These are phyloP conservation scores for Cheumatopsyche charites DNA, from an alignment of 1,140 invertebrate species.

Conservation along the genomic window DNA sequence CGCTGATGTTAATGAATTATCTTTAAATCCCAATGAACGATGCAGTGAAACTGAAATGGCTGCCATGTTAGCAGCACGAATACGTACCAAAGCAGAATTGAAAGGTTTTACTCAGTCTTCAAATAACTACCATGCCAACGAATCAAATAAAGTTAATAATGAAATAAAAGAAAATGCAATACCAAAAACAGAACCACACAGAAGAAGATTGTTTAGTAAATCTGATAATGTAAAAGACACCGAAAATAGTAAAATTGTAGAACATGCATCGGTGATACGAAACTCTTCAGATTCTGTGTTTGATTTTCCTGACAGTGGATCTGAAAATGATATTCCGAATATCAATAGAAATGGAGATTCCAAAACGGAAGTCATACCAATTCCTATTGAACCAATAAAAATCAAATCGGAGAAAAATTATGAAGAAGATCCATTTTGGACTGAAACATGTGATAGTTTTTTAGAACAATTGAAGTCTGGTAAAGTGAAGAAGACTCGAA, in stretches of 20 bases:
- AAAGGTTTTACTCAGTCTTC: conserved; percentile 66
- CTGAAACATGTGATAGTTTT: conserved; percentile 72
- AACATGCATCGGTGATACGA: conserved; percentile 29
- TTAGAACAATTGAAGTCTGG: conserved; percentile 70
- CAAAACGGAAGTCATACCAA: neutral
- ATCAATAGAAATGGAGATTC: neutral
- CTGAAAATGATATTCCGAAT: conserved; percentile 54
- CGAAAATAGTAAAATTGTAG: conserved; percentile 32
- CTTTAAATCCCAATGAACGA: conserved; percentile 49
- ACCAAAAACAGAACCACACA: conserved; percentile 25
- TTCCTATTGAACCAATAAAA: neutral
- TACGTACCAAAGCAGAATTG: conserved; percentile 81
- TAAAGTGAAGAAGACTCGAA: conserved; percentile 63
- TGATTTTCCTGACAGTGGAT: conserved; percentile 51
- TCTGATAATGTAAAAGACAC: conserved; percentile 33
- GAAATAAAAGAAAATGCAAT: neutral
- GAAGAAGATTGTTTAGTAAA: conserved; percentile 44
- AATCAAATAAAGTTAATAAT: conserved; percentile 21
- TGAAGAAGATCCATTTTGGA: conserved; percentile 65
- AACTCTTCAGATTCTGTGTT: conserved; percentile 46
- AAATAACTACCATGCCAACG: conserved; percentile 16
- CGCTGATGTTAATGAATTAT: neutral
- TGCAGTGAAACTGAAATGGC: conserved; percentile 51
- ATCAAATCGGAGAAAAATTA: conserved; percentile 55
- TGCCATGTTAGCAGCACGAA: conserved; percentile 67